Evolutionary conservation across 2,113 vertebrate species (phyloP).

Genomic region (Cyanoderma ruficeps): DNA sequence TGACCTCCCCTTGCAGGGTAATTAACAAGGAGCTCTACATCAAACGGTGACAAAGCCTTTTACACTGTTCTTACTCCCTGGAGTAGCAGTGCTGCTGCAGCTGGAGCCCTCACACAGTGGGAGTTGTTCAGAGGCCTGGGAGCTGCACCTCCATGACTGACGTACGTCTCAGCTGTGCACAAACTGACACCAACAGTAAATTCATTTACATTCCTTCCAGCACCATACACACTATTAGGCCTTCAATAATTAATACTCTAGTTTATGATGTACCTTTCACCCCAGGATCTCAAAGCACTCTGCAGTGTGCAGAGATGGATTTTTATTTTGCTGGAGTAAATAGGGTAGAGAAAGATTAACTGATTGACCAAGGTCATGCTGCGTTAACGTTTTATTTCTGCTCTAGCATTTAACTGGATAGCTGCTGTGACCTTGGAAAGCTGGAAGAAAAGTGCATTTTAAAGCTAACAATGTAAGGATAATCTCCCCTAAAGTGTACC

Average conservation of each 20-base stretch:
- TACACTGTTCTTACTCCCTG: background rate
- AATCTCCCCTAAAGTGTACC: constrained; percentile 26
- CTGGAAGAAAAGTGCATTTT: background rate
- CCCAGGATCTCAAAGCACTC: constrained; percentile 14
- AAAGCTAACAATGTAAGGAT: constrained; percentile 18
- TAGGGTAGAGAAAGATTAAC: constrained; percentile 29
- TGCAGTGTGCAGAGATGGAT: background rate
- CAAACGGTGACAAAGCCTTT: background rate
- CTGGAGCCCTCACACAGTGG: background rate
- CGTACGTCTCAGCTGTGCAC: rapidly evolving
- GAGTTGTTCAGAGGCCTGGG: rapidly evolving
- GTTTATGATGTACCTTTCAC: constrained; percentile 19
- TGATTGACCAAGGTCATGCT: constrained; percentile 24
- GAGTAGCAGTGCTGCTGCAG: background rate
- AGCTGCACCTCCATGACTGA: background rate
- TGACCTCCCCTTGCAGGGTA: background rate
- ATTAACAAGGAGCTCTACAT: background rate
- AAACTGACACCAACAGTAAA: background rate
- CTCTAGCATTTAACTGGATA: background rate
- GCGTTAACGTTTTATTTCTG: background rate
- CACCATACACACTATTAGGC: background rate
- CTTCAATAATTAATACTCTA: constrained; percentile 46
- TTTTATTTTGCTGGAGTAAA: constrained; percentile 20
- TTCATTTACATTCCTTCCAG: background rate
- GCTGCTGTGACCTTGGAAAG: constrained; percentile 34